Evolutionary conservation across 2,888 invertebrate species (phyloP).

Genomic region (Protophormia terraenovae): DNA sequence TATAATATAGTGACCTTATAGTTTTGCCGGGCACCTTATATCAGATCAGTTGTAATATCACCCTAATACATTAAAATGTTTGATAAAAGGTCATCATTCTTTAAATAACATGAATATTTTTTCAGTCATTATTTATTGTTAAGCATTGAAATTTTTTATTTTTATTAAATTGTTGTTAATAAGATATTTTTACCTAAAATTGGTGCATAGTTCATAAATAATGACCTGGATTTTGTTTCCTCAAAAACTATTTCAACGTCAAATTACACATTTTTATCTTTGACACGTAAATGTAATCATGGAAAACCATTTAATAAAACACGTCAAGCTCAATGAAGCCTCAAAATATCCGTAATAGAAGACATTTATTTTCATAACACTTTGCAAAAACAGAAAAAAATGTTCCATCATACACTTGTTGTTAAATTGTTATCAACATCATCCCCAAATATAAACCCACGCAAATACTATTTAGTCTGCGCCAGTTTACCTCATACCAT

Average conservation of each 20-base stretch:
- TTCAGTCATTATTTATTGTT: background rate
- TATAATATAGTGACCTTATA: no score
- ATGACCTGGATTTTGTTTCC: constrained; percentile 15
- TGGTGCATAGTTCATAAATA: constrained; percentile 41
- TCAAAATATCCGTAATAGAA: constrained; percentile 64
- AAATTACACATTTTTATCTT: constrained; percentile 59
- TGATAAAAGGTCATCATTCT: no score
- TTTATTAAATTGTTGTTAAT: background rate
- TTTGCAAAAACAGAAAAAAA: constrained; percentile 54
- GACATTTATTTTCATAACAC: constrained; percentile 67
- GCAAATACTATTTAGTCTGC: background rate
- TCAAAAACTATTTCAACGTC: constrained; percentile 49
- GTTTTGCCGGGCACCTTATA: no score
- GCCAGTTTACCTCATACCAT: background rate
- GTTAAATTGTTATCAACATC: constrained; percentile 31
- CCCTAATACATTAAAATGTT: no score
- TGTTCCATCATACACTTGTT: constrained; percentile 47
- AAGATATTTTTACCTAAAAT: constrained; percentile 4
- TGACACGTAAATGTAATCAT: constrained; percentile 67
- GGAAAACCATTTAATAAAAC: constrained; percentile 64
- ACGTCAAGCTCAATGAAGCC: constrained; percentile 66
- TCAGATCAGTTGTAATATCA: no score
- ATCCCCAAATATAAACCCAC: background rate
- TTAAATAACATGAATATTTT: background rate
- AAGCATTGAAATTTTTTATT: constrained; percentile 12